phyloP scores from a whole-genome alignment of 1,140 invertebrate species.

The Bombus confusus region DNA sequence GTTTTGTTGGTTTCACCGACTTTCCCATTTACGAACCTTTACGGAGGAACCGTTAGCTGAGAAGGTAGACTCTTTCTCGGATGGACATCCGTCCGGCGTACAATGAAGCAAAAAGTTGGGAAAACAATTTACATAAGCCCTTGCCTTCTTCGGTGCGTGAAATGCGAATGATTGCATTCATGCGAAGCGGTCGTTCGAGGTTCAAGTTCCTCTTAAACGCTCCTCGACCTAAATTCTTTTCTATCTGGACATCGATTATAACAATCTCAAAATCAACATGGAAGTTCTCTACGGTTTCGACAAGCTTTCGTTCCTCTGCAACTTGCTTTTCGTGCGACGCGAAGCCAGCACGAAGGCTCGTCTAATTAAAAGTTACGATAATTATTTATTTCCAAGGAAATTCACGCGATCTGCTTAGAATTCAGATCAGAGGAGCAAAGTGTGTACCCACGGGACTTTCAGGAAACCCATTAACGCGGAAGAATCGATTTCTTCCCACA shows the following conservation, averaged over 20 bases:
- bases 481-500: neutral
- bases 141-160: neutral
- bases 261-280: too few species aligned
- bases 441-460: neutral
- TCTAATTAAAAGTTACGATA: constrained; percentile 49
- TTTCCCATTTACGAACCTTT: neutral
- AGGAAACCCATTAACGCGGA: neutral
- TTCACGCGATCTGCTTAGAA: neutral
- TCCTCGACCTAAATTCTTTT: constrained; percentile 28
- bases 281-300: too few species aligned
- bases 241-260: too few species aligned
- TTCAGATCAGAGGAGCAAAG: neutral
- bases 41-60: constrained; percentile 29
- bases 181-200: neutral
- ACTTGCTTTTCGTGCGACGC: neutral
- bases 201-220: constrained; percentile 10
- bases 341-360: neutral
- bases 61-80: constrained; percentile 7
- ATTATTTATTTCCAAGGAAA: neutral
- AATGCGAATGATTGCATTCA: constrained; percentile 23
- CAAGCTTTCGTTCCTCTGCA: neutral
- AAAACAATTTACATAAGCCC: constrained; percentile 38
- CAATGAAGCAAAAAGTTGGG: constrained; percentile 19
- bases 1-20: neutral
- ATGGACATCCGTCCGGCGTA: constrained; percentile 52